Conservation (phyloP, 2,888 invertebrate genomes). For the Conistra vaccinii region DNA sequence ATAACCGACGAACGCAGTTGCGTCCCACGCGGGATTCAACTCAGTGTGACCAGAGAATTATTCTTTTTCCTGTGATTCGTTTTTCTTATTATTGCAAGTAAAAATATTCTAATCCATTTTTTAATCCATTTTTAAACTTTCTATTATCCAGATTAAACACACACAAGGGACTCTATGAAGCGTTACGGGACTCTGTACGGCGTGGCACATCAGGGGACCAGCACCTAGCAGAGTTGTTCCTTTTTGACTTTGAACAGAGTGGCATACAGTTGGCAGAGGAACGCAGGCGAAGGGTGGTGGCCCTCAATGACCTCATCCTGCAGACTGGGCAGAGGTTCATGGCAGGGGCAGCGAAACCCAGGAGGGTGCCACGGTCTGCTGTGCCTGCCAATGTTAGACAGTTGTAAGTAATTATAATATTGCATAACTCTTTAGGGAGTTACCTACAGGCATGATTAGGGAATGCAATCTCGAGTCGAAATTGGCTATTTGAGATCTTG, state of each 20-base stretch:
- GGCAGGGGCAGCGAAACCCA: constrained; percentile 93
- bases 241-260: constrained; percentile 99
- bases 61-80: not conserved
- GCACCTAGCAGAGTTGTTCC: constrained; percentile 96
- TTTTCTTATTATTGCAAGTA: not conserved
- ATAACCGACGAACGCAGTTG: not conserved
- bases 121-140: not conserved
- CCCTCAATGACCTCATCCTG: constrained; percentile 96
- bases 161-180: constrained; percentile 95
- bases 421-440: not conserved
- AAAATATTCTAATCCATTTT: not conserved
- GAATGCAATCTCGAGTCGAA: too few species aligned
- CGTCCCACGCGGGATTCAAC: not conserved
- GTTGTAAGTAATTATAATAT: constrained; percentile 90
- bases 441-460: not conserved
- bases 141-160: constrained; percentile 95
- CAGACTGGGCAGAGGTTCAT: constrained; percentile 96
- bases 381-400: constrained; percentile 94
- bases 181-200: constrained; percentile 93
- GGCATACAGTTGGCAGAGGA: constrained; percentile 97
- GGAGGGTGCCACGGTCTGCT: constrained; percentile 91
- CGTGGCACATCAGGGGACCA: constrained; percentile 95
- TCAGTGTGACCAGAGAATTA: not conserved
- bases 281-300: constrained; percentile 94
- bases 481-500: too few species aligned